Percentiles rank a stretch among this genome's conserved stretches.
phyloP scores from a whole-genome alignment of 1,140 invertebrate genomes.

The Ceratina australensis region DNA sequence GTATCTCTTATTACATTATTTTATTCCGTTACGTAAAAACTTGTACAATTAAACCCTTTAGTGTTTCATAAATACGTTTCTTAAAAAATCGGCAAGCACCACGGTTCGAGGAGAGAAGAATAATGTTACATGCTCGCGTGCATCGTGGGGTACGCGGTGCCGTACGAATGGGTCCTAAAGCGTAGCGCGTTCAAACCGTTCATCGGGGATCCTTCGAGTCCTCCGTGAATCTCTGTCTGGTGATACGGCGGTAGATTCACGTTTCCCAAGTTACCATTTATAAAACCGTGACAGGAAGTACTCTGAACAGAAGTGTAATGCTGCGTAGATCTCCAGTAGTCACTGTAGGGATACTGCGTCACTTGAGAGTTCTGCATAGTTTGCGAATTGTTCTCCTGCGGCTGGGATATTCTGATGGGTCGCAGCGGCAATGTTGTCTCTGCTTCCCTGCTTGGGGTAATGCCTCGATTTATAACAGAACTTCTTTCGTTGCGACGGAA shows the following conservation, averaged over 20 bases:
- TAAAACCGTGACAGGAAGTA: slow-evolving; percentile 71
- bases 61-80: background rate
- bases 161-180: slow-evolving; percentile 74
- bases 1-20: background rate
- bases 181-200: slow-evolving; percentile 72
- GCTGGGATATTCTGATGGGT: slow-evolving; percentile 70
- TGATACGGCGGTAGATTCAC: slow-evolving; percentile 72
- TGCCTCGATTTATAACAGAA: slow-evolving; percentile 73
- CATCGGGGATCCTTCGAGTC: slow-evolving; percentile 69
- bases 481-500: slow-evolving; percentile 93
- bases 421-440: slow-evolving; percentile 73
- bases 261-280: slow-evolving; percentile 70
- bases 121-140: slow-evolving; percentile 76
- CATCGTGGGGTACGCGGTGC: slow-evolving; percentile 75
- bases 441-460: slow-evolving; percentile 68
- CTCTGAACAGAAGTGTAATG: slow-evolving; percentile 65
- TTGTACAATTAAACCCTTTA: background rate
- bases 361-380: slow-evolving; percentile 64
- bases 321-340: slow-evolving; percentile 71
- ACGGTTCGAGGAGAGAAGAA: background rate
- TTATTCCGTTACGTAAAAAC: background rate
- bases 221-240: slow-evolving; percentile 65
- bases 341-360: slow-evolving; percentile 69
- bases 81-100: background rate
- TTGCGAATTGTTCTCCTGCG: slow-evolving; percentile 59